These are phyloP conservation scores for Ploceus nigricollis DNA, from an alignment of 2,113 vertebrate genomes.

Conservation along the genomic window DNA sequence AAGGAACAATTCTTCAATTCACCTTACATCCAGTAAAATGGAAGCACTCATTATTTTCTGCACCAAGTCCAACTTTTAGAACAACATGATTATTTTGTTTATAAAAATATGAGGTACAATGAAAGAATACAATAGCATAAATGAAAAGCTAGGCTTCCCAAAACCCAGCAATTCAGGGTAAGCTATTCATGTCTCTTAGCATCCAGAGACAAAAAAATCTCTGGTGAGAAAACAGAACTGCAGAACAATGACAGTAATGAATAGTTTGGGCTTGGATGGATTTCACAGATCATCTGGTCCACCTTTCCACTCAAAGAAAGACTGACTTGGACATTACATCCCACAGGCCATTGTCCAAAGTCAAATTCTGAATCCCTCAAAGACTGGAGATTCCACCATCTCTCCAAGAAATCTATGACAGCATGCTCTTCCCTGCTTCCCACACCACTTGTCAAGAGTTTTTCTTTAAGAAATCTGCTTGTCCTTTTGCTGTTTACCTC, in stretches of 20 bases:
- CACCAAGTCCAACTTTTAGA: neutral
- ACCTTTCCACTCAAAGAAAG: neutral
- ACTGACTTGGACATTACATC: neutral
- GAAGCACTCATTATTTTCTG: neutral
- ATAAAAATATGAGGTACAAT: neutral
- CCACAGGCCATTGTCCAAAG: neutral
- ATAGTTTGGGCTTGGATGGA: neutral
- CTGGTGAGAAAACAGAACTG: neutral
- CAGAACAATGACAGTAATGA: neutral
- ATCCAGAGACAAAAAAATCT: neutral
- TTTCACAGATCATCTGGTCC: neutral
- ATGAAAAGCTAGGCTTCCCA: neutral
- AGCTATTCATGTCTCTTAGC: neutral
- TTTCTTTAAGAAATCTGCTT: neutral
- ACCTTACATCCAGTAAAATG: neutral
- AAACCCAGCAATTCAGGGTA: neutral
- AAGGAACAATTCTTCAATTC: neutral
- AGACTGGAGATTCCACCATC: rapidly evolving
- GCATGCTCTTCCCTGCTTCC: neutral
- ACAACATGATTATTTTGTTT: neutral
- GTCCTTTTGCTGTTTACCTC: neutral
- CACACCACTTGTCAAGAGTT: neutral
- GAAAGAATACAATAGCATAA: neutral
- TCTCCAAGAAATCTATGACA: neutral
- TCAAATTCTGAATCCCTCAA: neutral